phyloP scores from a whole-genome alignment of 2,113 vertebrate genomes.

The Ramphastos sulfuratus region DNA sequence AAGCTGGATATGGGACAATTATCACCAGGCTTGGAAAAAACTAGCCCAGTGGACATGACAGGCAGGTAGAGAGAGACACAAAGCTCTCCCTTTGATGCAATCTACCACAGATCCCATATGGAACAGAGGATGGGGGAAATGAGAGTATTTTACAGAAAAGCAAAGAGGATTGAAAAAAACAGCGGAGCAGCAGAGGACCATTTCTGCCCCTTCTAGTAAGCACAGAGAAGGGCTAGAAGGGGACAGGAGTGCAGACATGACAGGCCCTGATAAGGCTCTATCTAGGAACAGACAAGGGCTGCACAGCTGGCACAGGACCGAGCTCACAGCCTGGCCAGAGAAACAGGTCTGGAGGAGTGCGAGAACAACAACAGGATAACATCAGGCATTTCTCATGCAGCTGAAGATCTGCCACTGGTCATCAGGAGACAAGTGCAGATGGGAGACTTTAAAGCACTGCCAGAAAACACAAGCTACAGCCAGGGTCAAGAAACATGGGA shows the following conservation, averaged over 20 bases:
- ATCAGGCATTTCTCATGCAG: constrained; percentile 33
- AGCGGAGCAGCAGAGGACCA: not conserved
- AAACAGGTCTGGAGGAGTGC: not conserved
- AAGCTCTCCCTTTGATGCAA: not conserved
- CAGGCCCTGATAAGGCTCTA: not conserved
- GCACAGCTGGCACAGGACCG: not conserved
- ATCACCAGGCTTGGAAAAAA: not conserved
- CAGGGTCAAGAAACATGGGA: constrained; percentile 58
- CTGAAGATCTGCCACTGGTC: not conserved
- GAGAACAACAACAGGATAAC: constrained; percentile 38
- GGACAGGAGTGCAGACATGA: not conserved
- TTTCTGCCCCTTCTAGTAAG: not conserved
- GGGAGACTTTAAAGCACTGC: constrained; percentile 43
- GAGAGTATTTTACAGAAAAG: not conserved
- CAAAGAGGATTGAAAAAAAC: not conserved
- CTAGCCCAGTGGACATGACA: not conserved
- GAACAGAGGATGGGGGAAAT: not conserved
- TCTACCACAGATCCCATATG: not conserved
- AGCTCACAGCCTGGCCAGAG: not conserved
- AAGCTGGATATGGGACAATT: not conserved
- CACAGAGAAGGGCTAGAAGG: not conserved
- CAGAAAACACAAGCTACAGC: constrained; percentile 57
- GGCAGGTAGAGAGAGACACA: not conserved
- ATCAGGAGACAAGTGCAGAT: constrained; percentile 19
- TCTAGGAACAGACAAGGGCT: constrained; percentile 23